phyloP scores from a whole-genome alignment of 2,113 vertebrate genomes.

The Cyanistes caeruleus region DNA sequence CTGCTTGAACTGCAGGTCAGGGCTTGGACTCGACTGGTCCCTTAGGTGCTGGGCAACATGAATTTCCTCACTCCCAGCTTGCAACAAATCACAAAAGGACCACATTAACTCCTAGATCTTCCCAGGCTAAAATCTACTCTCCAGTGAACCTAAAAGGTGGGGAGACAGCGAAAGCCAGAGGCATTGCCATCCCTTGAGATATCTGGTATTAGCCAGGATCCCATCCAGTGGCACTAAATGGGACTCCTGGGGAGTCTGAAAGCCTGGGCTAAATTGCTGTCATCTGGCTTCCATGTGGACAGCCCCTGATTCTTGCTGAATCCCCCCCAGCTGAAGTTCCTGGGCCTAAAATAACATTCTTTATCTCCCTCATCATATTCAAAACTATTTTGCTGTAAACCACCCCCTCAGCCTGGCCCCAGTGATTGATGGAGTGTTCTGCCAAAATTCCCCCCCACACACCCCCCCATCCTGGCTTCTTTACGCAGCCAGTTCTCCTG shows the following conservation, averaged over 20 bases:
- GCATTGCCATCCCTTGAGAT: neutral
- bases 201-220: neutral
- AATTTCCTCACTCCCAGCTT: neutral
- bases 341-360: conserved; percentile 41
- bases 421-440: neutral
- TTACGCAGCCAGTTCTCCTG: neutral
- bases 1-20: neutral
- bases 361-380: conserved; percentile 1
- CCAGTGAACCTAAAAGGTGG: neutral
- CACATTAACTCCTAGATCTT: neutral
- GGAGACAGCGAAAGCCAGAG: neutral
- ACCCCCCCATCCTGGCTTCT: neutral
- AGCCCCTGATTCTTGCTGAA: neutral
- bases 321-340: neutral
- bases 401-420: neutral
- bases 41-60: neutral
- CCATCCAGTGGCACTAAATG: neutral
- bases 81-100: neutral
- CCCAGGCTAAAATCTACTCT: neutral
- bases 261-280: neutral
- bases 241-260: neutral
- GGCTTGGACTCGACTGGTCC: neutral
- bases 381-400: neutral
- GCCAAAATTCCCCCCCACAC: neutral
- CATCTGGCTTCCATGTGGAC: conserved; percentile 34